Evolutionary conservation across 2,113 vertebrate genomes (phyloP), one percentile per base, ranked within the genome.

Genomic region (Ivindomyrus marchei): DNA sequence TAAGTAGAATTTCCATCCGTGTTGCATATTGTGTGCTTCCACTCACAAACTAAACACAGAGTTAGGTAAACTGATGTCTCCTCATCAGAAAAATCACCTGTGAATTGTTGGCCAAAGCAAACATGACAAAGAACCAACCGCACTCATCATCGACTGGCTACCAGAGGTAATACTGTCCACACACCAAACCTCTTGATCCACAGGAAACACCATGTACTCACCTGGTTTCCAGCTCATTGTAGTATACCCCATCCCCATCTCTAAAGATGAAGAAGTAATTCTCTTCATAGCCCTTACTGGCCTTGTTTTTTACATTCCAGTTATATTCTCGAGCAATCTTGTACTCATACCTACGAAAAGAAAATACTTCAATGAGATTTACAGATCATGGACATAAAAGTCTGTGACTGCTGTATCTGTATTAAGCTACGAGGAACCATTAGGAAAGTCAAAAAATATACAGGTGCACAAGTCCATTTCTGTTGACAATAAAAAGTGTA

Each of bases 251-350:
- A 0, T 99, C 98, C 0, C 96, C 97, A 91, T 99, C 98, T 50
- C 98, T 95, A 93, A 99, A 98, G 94, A 99, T 99, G 91, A 99
- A 98, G 94, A 99, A 99, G 92, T 99, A 99, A 93, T 99, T 99
- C 93, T 99, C 98, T 89, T 99, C 98, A 0, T 99, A 99, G 88
- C 98, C 98, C 84, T 99, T 99, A 95, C 98, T 99, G 89, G 98
- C 98, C 92, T 99, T 99, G 96, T 99, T 99, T 94, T 99, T 99
- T 90, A 98, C 98, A 0, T 99, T 98, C 98, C 98, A 98, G 96
- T 98, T 98, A 93, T 99, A 99, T 91, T 99, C 98, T 45, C 98
- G 95, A 39, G 98, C 97, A 1, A 99, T 99, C 94, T 98, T 98
- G 91, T 99, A 99, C 88, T 99, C 98, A 0, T 99, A 99, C 50